Evolutionary conservation across 2,113 vertebrate species (phyloP), one percentile per base, ranked within the genome.

Genomic region (Ifrita kowaldi): DNA sequence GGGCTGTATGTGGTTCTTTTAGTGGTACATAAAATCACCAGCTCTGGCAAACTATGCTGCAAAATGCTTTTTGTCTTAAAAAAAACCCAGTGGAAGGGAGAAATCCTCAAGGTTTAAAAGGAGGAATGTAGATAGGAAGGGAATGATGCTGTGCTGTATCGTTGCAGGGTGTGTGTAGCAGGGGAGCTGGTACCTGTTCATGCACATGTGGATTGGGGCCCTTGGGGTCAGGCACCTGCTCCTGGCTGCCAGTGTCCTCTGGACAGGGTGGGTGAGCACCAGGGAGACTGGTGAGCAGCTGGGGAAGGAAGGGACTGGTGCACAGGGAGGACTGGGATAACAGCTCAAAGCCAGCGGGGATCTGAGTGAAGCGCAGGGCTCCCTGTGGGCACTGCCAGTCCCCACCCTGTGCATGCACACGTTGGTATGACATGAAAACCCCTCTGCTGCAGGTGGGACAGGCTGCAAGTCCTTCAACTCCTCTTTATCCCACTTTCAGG

Each of bases 341-440:
- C 9, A 33, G 24, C 59, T 44, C 13, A 21, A 46, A 71, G 44
- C 1, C 53, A 33, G 47, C 1, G 2, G 55, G 53, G n/a, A 9
- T 23, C 1, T n/a, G 76, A n/a, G 35, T 2, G 16, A 24, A 62
- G 56, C 9, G 13, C 26, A 69, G 35, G 63, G 10, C 35, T 47
- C 20, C n/a, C 32, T 9, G 20, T 30, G 33, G 49, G 63, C 59
- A 16, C 28, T 6, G 28, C 3, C 5, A 50, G 41, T 42, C 62
- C 50, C 24, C 5, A 35, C 33, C 26, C 39, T 30, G 9, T 15
- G 20, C 3, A 3, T 2, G 5, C 3, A 3, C 16, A 0, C 0
- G 23, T 30, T 26, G 67, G 19, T 16, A 1, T 13, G n/a, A 18
- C 26, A 5, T 3, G 24, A 19, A 41, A 85, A 64, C 22, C 27